Percentiles rank a stretch among this genome's conserved stretches.
These are phyloP conservation scores for Chrysolina americana DNA, from an alignment of 2,888 invertebrate genomes.

Conservation along the genomic window DNA sequence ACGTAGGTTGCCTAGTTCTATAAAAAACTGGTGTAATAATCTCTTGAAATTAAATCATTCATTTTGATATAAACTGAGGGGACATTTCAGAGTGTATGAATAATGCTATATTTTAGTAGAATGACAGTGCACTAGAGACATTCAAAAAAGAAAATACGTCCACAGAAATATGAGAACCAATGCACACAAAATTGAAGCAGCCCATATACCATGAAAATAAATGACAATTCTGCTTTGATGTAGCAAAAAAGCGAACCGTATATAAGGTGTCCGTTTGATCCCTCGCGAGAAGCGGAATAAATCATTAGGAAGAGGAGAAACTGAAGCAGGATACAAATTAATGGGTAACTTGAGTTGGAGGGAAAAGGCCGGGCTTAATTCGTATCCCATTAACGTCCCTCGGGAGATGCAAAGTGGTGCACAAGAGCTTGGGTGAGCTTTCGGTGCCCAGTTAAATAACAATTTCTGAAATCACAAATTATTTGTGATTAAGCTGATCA, in stretches of 20 bases:
- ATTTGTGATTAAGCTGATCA: neutral
- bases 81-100: too few species aligned
- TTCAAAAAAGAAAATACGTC: too few species aligned
- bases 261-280: neutral
- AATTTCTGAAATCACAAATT: neutral
- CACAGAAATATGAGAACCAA: too few species aligned
- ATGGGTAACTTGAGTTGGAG: slow-evolving; percentile 5
- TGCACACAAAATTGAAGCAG: too few species aligned
- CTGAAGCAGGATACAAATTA: slow-evolving; percentile 18
- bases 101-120: too few species aligned
- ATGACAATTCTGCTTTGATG: neutral
- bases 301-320: neutral
- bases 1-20: too few species aligned
- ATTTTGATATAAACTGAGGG: too few species aligned
- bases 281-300: neutral
- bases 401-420: neutral
- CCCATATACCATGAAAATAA: neutral
- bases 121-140: too few species aligned
- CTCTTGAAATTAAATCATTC: too few species aligned
- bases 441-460: neutral
- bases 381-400: slow-evolving; percentile 11
- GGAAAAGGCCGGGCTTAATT: slow-evolving; percentile 5
- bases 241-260: neutral
- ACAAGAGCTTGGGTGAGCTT: neutral
- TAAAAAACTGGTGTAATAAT: too few species aligned